Conservation (phyloP, 2,113 vertebrate genomes). For the Podocnemis expansa region DNA sequence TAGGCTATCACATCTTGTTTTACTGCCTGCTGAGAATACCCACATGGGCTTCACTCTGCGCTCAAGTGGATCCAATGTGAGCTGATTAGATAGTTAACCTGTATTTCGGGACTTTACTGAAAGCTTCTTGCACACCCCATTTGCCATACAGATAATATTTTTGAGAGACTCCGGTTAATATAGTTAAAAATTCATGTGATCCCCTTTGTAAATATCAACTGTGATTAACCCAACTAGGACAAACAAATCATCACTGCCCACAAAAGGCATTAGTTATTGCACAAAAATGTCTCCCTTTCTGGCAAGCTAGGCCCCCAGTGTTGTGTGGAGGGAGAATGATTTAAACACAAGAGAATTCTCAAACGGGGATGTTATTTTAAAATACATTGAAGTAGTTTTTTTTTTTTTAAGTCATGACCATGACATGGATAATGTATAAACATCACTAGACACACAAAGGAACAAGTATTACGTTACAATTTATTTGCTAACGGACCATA, state of each 20-base stretch:
- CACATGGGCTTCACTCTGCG: neutral
- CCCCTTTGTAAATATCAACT: no score
- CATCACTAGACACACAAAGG: conserved; percentile 49
- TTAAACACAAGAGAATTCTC: neutral
- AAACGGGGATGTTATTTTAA: neutral
- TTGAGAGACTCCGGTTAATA: neutral
- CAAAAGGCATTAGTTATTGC: neutral
- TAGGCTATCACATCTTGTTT: neutral
- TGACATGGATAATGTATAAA: neutral
- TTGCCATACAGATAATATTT: neutral
- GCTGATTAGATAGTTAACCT: neutral
- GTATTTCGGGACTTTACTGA: neutral
- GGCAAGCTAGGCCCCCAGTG: neutral
- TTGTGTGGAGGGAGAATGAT: neutral
- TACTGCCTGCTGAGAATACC: neutral
- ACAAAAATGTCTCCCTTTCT: neutral
- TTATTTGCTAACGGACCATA: conserved; percentile 83
- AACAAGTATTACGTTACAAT: conserved; percentile 31
- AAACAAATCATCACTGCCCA: neutral
- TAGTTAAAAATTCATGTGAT: neutral
- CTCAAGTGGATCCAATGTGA: neutral
- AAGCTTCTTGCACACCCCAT: neutral
- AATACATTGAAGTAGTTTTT: neutral
- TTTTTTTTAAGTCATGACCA: neutral
- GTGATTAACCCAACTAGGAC: neutral